phyloP scores from a whole-genome alignment of 2,888 invertebrate species.

The Conistra vaccinii region DNA sequence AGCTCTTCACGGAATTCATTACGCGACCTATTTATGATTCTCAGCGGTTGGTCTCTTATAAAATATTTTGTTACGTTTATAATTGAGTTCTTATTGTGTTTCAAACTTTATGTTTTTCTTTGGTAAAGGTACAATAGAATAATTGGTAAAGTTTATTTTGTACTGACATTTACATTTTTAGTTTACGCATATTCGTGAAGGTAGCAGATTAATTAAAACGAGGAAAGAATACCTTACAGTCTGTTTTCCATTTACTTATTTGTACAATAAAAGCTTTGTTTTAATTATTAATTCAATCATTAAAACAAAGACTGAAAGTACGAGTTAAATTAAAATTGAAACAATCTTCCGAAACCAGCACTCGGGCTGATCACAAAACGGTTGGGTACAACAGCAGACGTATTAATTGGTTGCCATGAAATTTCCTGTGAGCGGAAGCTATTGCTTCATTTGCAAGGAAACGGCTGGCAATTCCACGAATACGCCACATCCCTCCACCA shows the following conservation, averaged over 20 bases:
- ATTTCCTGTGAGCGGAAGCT: constrained; percentile 69
- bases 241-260: background rate
- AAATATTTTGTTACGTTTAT: constrained; percentile 72
- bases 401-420: constrained; percentile 59
- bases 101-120: constrained; percentile 29
- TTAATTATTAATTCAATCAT: constrained; percentile 2
- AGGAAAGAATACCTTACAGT: background rate
- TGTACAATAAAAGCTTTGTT: background rate
- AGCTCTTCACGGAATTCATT: constrained; percentile 79
- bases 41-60: constrained; percentile 67
- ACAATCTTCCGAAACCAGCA: constrained; percentile 8
- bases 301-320: background rate
- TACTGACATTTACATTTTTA: constrained; percentile 1
- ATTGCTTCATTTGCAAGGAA: constrained; percentile 81
- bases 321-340: constrained; percentile 6
- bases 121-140: constrained; percentile 16
- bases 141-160: constrained; percentile 3
- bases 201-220: background rate
- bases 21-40: constrained; percentile 74
- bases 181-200: constrained; percentile 7
- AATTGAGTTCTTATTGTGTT: constrained; percentile 67
- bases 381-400: constrained; percentile 19
- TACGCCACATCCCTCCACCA: constrained; percentile 64
- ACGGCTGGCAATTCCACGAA: constrained; percentile 71
- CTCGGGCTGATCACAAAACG: constrained; percentile 27